Evolutionary conservation across 1,140 invertebrate genomes (phyloP), one percentile per base, ranked within the genome.

Genomic region (Apis dorsata): DNA sequence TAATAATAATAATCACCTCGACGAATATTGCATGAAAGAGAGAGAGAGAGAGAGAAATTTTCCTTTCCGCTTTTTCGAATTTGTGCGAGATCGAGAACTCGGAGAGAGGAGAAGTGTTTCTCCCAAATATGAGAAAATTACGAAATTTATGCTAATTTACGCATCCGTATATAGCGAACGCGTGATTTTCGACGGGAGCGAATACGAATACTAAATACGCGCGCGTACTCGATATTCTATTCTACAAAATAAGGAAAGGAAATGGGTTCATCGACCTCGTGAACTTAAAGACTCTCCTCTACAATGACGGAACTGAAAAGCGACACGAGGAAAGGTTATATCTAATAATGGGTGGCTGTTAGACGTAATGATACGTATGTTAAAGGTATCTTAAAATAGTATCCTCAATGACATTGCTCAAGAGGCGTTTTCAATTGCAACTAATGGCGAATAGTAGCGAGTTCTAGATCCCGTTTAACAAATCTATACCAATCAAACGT

Each of bases 21-120:
- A 87, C 88, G 89, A 89, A 90, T 89, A 90, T 90, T 89, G 71
- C 88, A 88, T 87, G 88, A 24, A 83, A 76, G 34, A 34, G 34
- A 34, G 34, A 34, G n/a, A n/a, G 34, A 34, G 34, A 63, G 57
- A 87, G 34, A 34, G 34, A 34, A 34, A 7, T 44, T 44, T 44
- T 44, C 0, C 34, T 44, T 44, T 7, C 34, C 34, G 0, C 4
- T 44, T 44, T 44, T 7, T 44, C 4, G 34, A 44, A 44, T 44
- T 44, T 44, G 4, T 44, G 34, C 2, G 34, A 34, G 3, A 34
- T 34, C 34, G 5, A 44, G 4, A 44, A 44, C 34, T 5, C 4
- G 34, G 34, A 34, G 34, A 4, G 2, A 34, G 34, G 34, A 44
- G 34, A 34, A 44, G 34, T 44, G 34, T 44, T 44, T 44, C 34